Conservation (phyloP, 2,113 vertebrate species). For the Puffinus mauretanicus region DNA sequence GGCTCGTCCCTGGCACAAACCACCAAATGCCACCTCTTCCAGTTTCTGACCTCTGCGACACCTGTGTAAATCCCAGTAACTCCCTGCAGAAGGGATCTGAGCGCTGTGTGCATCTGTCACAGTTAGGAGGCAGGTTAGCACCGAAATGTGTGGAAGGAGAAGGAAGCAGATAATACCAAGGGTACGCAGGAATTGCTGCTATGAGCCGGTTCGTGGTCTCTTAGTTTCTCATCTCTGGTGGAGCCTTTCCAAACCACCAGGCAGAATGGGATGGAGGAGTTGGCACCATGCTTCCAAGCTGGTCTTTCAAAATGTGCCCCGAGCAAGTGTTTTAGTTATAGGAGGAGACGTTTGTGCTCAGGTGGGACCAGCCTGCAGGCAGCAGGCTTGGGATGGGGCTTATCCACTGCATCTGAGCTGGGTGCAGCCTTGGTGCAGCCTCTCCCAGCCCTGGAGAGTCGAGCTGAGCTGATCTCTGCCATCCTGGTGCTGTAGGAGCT, state of each 20-base stretch:
- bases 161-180: background rate
- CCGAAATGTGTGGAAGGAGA: background rate
- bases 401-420: background rate
- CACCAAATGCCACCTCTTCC: background rate
- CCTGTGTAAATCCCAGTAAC: background rate
- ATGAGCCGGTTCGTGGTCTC: accelerated
- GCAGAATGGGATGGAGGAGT: background rate
- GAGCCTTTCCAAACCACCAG: background rate
- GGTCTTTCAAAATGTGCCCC: background rate
- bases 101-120: background rate
- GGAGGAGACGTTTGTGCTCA: background rate
- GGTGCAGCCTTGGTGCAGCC: background rate
- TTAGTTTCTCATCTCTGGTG: background rate
- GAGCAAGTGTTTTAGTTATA: background rate
- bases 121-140: background rate
- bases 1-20: background rate
- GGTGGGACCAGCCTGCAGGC: background rate
- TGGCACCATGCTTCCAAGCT: too few relatives aligned
- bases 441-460: background rate
- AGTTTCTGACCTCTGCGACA: background rate
- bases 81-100: background rate
- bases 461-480: background rate
- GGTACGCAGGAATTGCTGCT: background rate
- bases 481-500: background rate
- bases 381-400: background rate